Percentiles rank a stretch among this genome's conserved stretches.
These are phyloP conservation scores for Meiosimyza platycephala DNA, from an alignment of 2,888 invertebrate genomes.

Conservation along the genomic window DNA sequence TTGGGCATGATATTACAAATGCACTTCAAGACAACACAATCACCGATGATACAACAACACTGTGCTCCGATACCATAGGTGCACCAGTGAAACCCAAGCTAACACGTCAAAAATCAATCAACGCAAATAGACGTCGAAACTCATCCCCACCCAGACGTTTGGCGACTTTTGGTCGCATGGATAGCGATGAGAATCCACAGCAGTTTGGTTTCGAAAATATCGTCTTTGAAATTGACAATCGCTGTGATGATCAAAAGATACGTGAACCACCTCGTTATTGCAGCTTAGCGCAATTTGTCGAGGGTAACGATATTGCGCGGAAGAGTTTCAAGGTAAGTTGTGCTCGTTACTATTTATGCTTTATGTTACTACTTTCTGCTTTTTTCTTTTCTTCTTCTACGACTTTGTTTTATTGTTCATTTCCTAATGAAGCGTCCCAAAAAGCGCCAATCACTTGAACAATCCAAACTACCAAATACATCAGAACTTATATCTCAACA, in stretches of 20 bases:
- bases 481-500: conserved; percentile 62
- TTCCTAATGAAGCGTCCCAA: conserved; percentile 54
- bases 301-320: conserved; percentile 82
- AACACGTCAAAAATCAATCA: conserved; percentile 51
- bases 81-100: conserved; percentile 49
- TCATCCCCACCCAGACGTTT: conserved; percentile 66
- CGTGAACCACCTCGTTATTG: conserved; percentile 76
- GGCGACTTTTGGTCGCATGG: conserved; percentile 69
- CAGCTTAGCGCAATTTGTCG: conserved; percentile 73
- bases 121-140: conserved; percentile 68
- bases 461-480: conserved; percentile 49
- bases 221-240: conserved; percentile 72
- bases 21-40: conserved; percentile 77
- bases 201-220: conserved; percentile 80
- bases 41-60: conserved; percentile 78
- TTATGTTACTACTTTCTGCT: conserved; percentile 8
- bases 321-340: conserved; percentile 75
- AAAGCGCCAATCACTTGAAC: conserved; percentile 62
- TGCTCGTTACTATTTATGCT: background rate
- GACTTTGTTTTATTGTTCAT: conserved; percentile 45
- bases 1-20: conserved; percentile 76
- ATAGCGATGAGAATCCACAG: conserved; percentile 64
- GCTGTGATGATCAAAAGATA: conserved; percentile 68
- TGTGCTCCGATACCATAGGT: conserved; percentile 69
- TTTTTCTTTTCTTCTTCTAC: conserved; percentile 54